These are phyloP conservation scores for Caenorhabditis zanzibari DNA, from an alignment of 2,888 invertebrate species.

Conservation along the genomic window DNA sequence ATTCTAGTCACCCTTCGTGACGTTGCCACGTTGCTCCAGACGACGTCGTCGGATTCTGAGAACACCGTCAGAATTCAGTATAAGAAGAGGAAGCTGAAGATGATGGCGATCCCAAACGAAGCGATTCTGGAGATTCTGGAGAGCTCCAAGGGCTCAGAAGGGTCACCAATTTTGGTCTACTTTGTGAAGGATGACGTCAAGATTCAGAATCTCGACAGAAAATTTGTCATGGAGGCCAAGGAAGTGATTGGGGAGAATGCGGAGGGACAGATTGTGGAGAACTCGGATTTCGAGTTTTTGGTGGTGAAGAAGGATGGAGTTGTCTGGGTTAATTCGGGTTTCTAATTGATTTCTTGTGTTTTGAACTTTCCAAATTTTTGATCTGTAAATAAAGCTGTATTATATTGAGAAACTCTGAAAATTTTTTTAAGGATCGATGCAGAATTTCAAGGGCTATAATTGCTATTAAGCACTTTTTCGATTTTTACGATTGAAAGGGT, in stretches of 20 bases:
- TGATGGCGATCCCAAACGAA: background rate
- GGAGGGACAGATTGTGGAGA: background rate
- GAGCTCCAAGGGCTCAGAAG: background rate
- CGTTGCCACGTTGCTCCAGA: slow-evolving; percentile 10
- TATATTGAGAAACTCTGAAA: background rate
- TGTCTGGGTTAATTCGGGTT: background rate
- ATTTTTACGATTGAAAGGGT: too few relatives aligned
- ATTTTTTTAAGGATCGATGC: too few relatives aligned
- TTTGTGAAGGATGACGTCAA: background rate
- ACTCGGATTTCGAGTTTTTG: background rate
- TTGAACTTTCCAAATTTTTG: background rate
- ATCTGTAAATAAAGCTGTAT: too few relatives aligned
- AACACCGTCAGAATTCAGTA: slow-evolving; percentile 13
- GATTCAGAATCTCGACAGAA: background rate
- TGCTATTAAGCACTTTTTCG: too few relatives aligned
- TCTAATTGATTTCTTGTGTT: background rate
- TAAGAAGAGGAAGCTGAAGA: slow-evolving; percentile 37
- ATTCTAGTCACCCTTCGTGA: slow-evolving; percentile 31
- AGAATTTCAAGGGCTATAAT: too few relatives aligned
- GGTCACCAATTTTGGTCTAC: slow-evolving; percentile 6
- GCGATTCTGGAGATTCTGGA: background rate
- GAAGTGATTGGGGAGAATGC: background rate
- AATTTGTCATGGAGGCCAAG: slow-evolving; percentile 4
- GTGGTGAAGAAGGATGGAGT: background rate
- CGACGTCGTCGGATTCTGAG: slow-evolving; percentile 5